phyloP scores from a whole-genome alignment of 2,888 invertebrate genomes.

The Cephalotes varians region DNA sequence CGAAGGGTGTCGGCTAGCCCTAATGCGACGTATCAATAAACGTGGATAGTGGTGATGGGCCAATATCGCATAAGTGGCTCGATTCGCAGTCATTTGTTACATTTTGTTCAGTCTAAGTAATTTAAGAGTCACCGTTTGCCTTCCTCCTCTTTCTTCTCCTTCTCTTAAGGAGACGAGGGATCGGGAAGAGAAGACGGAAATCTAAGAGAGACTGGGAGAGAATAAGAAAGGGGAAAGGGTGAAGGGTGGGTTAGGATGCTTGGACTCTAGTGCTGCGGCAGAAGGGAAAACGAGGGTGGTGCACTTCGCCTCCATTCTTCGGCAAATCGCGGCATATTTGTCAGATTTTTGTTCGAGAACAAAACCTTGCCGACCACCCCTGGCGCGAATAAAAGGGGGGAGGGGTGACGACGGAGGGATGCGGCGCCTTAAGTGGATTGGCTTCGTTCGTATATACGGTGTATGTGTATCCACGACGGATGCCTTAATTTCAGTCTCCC shows the following conservation, averaged over 20 bases:
- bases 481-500: constrained; percentile 67
- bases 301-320: constrained; percentile 81
- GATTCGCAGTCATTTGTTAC: constrained; percentile 82
- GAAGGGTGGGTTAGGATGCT: constrained; percentile 50
- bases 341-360: constrained; percentile 85
- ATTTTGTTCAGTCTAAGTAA: constrained; percentile 83
- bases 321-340: constrained; percentile 85
- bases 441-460: constrained; percentile 75
- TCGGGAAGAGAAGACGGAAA: constrained; percentile 28
- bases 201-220: constrained; percentile 34
- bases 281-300: constrained; percentile 55
- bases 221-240: constrained; percentile 40
- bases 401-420: constrained; percentile 41
- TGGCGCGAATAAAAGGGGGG: constrained; percentile 17
- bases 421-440: constrained; percentile 83
- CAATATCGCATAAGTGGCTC: constrained; percentile 83
- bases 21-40: constrained; percentile 81
- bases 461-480: constrained; percentile 58
- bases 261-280: constrained; percentile 47
- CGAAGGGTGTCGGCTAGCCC: constrained; percentile 65
- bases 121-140: constrained; percentile 79
- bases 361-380: constrained; percentile 78
- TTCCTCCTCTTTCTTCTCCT: constrained; percentile 52
- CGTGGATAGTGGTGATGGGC: constrained; percentile 78
- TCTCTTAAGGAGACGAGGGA: constrained; percentile 32